Conservation (phyloP, 1,140 invertebrate species). For the Aphaenogaster rudis region DNA sequence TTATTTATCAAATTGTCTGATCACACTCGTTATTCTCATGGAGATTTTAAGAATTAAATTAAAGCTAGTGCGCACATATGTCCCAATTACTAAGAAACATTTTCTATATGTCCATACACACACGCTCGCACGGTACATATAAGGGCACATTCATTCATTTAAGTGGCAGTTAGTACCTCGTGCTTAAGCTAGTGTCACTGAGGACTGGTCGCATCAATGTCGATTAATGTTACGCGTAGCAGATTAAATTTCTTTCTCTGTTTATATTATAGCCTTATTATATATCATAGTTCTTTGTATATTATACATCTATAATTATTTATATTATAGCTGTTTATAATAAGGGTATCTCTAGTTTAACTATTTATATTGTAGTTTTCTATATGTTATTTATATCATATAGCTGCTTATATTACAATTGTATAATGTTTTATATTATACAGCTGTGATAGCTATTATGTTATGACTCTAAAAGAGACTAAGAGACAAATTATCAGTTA, state of each 20-base stretch:
- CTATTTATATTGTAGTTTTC: background rate
- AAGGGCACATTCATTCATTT: conserved; percentile 74
- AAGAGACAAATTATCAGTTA: background rate
- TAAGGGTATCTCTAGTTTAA: conserved; percentile 8
- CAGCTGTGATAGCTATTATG: background rate
- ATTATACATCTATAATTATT: conserved; percentile 6
- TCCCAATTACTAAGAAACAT: conserved; percentile 41
- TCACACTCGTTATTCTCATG: conserved; percentile 35
- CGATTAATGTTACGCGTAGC: background rate
- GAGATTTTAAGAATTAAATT: conserved; percentile 58
- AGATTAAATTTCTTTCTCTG: conserved; percentile 43
- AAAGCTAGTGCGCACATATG: conserved; percentile 35
- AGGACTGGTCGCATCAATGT: conserved; percentile 34
- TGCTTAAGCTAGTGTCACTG: conserved; percentile 72
- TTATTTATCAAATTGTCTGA: conserved; percentile 61
- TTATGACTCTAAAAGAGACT: background rate
- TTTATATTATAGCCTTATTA: conserved; percentile 19
- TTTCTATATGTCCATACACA: conserved; percentile 33
- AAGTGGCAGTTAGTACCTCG: conserved; percentile 80
- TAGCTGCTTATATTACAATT: conserved; percentile 17
- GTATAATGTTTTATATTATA: conserved; percentile 7
- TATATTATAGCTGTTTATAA: conserved; percentile 6
- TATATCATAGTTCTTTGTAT: background rate
- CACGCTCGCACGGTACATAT: conserved; percentile 39
- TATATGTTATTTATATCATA: conserved; percentile 3